Evolutionary conservation across 2,797 vertebrate genomes (phyloP).

Genomic region (Mareca penelope): DNA sequence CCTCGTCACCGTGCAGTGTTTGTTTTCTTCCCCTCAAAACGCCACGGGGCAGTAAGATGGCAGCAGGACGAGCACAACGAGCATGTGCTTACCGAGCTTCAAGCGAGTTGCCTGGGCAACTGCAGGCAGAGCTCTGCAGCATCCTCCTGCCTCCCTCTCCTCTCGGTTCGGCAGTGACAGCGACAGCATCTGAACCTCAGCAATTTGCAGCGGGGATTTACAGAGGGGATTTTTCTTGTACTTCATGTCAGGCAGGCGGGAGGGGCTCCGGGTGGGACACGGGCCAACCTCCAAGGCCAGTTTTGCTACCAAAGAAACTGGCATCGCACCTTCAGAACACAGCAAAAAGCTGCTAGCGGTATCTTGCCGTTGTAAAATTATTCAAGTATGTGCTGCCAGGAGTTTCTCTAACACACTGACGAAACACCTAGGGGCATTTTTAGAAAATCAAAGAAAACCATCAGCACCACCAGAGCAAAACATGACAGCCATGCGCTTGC

Average conservation of each 20-base stretch:
- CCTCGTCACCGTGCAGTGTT: not conserved
- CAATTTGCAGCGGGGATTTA: accelerated
- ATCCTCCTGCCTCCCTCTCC: not conserved
- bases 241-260: too few species aligned
- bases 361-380: not conserved
- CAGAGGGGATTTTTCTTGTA: not conserved
- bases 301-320: not conserved
- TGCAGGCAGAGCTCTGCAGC: not conserved
- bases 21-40: not conserved
- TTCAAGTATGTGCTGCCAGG: not conserved
- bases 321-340: not conserved
- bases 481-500: not conserved
- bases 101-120: slow-evolving; percentile 52
- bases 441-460: not conserved
- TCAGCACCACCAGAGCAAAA: not conserved
- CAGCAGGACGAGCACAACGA: not conserved
- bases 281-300: not conserved
- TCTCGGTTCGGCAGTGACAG: not conserved
- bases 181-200: not conserved
- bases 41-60: not conserved
- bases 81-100: not conserved
- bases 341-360: not conserved
- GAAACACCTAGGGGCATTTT: not conserved
- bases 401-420: not conserved
- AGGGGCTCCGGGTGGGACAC: accelerated